A percentile compares a stretch with the other conserved stretches of the same genome.
Conservation (phyloP, 2,797 vertebrate species). For the Scomberomorus guttatus region DNA sequence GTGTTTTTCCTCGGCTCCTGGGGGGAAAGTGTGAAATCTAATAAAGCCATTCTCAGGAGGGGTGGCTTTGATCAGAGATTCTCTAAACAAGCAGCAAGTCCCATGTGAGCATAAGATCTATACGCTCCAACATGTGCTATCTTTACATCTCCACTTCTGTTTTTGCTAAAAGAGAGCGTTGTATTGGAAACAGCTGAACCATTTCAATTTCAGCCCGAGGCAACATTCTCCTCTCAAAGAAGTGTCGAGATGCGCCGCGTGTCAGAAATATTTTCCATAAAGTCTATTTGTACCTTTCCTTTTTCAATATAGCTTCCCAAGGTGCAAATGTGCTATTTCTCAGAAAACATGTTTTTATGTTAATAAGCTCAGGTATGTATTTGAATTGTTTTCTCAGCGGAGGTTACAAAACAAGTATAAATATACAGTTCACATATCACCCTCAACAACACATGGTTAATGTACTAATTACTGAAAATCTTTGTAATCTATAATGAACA, state of each 20-base stretch:
- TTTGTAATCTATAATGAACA: neutral
- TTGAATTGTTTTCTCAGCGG: constrained; percentile 71
- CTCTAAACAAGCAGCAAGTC: constrained; percentile 86
- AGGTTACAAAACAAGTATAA: constrained; percentile 33
- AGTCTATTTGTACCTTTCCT: constrained; percentile 29
- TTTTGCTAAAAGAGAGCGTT: constrained; percentile 80
- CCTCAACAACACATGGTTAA: constrained; percentile 31
- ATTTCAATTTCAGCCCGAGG: constrained; percentile 82
- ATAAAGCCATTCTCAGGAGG: constrained; percentile 86
- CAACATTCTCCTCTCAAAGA: constrained; percentile 72
- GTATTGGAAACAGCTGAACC: constrained; percentile 89
- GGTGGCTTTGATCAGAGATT: constrained; percentile 86
- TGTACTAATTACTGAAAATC: constrained; percentile 20
- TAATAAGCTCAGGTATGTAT: constrained; percentile 75
- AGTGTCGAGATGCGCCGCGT: constrained; percentile 65
- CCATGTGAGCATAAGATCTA: constrained; percentile 81
- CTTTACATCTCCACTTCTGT: constrained; percentile 84
- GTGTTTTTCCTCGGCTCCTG: constrained; percentile 80
- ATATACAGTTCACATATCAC: constrained; percentile 40
- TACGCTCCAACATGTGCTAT: constrained; percentile 80
- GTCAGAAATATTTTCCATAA: constrained; percentile 61
- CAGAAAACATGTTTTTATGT: constrained; percentile 76
- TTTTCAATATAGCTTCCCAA: constrained; percentile 28
- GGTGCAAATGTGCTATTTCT: constrained; percentile 53
- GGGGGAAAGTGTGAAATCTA: constrained; percentile 86